Evolutionary conservation across 1,140 invertebrate genomes (phyloP).

Genomic region (Eciton burchellii): DNA sequence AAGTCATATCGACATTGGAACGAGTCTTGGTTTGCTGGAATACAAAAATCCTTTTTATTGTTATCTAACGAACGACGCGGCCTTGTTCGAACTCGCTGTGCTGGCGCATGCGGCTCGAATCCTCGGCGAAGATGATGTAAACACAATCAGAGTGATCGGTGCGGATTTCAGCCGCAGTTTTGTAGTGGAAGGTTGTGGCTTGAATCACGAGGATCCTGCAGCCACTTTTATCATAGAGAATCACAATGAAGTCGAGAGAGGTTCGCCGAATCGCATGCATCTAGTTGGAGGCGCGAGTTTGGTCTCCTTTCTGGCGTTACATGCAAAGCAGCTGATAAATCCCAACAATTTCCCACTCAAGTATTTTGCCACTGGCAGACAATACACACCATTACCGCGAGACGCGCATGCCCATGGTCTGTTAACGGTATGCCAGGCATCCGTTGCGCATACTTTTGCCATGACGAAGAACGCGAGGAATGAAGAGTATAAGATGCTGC

Average conservation of each 20-base stretch:
- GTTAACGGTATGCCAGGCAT: slow-evolving; percentile 88
- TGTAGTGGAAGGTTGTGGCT: slow-evolving; percentile 89
- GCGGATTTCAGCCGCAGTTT: slow-evolving; percentile 89
- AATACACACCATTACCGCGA: slow-evolving; percentile 86
- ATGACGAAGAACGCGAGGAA: slow-evolving; percentile 81
- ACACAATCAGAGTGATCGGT: slow-evolving; percentile 82
- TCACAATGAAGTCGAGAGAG: slow-evolving; percentile 84
- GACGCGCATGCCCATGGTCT: slow-evolving; percentile 83
- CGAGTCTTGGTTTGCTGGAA: slow-evolving; percentile 85
- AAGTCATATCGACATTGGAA: slow-evolving; percentile 87
- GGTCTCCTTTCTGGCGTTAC: slow-evolving; percentile 88
- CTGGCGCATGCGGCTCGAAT: slow-evolving; percentile 75
- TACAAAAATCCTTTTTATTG: slow-evolving; percentile 87
- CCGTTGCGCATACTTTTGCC: slow-evolving; percentile 87
- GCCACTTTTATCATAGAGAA: slow-evolving; percentile 86
- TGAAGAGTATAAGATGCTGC: slow-evolving; percentile 82
- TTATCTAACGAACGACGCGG: slow-evolving; percentile 88
- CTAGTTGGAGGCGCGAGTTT: slow-evolving; percentile 89
- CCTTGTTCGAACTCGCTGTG: slow-evolving; percentile 88
- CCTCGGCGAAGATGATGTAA: slow-evolving; percentile 83
- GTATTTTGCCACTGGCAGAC: slow-evolving; percentile 88
- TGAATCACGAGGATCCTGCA: slow-evolving; percentile 85
- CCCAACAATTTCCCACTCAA: slow-evolving; percentile 87
- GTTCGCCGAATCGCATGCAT: slow-evolving; percentile 86
- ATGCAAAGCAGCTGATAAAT: slow-evolving; percentile 87